phyloP scores from a whole-genome alignment of 2,888 invertebrate genomes.

The Ectropis crepuscularia region DNA sequence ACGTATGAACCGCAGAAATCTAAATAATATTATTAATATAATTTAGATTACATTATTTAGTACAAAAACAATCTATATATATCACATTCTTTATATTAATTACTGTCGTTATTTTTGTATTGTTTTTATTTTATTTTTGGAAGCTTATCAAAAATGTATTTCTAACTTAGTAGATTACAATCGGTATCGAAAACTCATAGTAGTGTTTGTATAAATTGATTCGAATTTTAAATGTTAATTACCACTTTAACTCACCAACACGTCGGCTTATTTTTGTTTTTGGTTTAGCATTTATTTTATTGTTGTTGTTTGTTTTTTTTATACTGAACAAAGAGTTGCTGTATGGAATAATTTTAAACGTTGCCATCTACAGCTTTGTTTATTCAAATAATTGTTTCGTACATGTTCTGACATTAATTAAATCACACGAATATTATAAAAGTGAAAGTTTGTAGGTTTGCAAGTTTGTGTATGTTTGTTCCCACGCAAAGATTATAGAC shows the following conservation, averaged over 20 bases:
- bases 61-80: too few relatives aligned
- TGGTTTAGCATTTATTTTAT: constrained; percentile 29
- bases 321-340: constrained; percentile 4
- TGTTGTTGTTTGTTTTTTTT: constrained; percentile 25
- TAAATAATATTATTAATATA: too few relatives aligned
- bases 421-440: background rate
- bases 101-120: too few relatives aligned
- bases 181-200: constrained; percentile 48
- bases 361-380: constrained; percentile 28
- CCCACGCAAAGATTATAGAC: too few relatives aligned
- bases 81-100: too few relatives aligned
- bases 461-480: too few relatives aligned
- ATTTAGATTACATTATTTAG: too few relatives aligned
- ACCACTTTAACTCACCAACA: constrained; percentile 47
- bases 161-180: too few relatives aligned
- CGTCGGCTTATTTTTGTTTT: constrained; percentile 26
- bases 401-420: constrained; percentile 34
- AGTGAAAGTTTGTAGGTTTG: too few relatives aligned
- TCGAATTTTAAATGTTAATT: constrained; percentile 74
- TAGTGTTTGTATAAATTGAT: constrained; percentile 55
- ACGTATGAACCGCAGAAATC: too few relatives aligned
- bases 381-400: constrained; percentile 25
- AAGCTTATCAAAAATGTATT: too few relatives aligned
- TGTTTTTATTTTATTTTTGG: too few relatives aligned
- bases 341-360: constrained; percentile 17